A percentile compares a stretch with the other conserved stretches of the same genome.
Evolutionary conservation across 1,140 invertebrate genomes (phyloP).

Genomic region (Chrysopa pallens): DNA sequence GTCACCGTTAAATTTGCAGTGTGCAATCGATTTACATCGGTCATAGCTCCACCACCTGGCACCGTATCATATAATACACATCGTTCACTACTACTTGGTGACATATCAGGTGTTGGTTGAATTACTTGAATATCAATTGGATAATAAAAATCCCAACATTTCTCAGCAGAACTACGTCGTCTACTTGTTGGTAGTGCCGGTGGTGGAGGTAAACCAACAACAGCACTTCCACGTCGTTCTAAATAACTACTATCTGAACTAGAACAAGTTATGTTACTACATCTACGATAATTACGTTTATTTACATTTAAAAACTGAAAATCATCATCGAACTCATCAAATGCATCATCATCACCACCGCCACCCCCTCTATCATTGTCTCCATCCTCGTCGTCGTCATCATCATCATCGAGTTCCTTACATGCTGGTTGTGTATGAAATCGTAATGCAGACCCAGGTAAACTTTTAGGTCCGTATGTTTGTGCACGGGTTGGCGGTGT

Average conservation of each 20-base stretch:
- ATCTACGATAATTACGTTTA: constrained; percentile 34
- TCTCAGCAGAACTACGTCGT: constrained; percentile 27
- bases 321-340: constrained; percentile 13
- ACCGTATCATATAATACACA: constrained; percentile 13
- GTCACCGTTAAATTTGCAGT: constrained; percentile 14
- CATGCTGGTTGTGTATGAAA: constrained; percentile 23
- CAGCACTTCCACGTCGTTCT: constrained; percentile 54
- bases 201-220: constrained; percentile 45
- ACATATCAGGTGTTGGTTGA: constrained; percentile 57
- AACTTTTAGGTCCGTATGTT: constrained; percentile 11
- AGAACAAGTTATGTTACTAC: constrained; percentile 63
- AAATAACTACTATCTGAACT: constrained; percentile 64
- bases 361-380: constrained; percentile 15
- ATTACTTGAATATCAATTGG: constrained; percentile 59
- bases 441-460: constrained; percentile 29
- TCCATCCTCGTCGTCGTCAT: constrained; percentile 25
- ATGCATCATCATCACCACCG: constrained; percentile 19
- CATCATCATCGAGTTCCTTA: constrained; percentile 22
- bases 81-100: constrained; percentile 57
- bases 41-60: constrained; percentile 7
- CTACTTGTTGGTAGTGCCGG: constrained; percentile 19
- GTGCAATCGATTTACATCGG: constrained; percentile 7
- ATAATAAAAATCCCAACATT: constrained; percentile 43
- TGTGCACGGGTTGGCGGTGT: constrained; percentile 34
- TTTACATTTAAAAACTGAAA: constrained; percentile 15